phyloP scores from a whole-genome alignment of 2,797 vertebrate species.

The Lacerta bilineata region DNA sequence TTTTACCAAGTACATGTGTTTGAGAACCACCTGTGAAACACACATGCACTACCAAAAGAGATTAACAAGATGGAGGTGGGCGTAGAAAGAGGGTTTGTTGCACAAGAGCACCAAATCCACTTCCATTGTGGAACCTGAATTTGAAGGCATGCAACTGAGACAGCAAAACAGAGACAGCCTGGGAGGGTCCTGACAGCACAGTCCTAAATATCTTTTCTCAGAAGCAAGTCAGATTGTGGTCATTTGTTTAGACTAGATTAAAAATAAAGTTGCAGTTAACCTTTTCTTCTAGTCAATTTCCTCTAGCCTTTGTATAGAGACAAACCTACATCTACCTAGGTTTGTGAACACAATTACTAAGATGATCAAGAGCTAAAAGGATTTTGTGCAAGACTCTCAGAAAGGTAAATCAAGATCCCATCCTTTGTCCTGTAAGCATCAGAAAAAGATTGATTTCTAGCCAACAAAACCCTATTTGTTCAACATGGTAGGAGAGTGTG shows the following conservation, averaged over 20 bases:
- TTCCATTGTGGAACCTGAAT: no score
- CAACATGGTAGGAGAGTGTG: neutral
- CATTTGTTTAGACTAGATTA: neutral
- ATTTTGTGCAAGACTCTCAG: neutral
- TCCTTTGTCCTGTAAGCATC: neutral
- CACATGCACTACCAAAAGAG: rapidly evolving
- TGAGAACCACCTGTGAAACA: constrained; percentile 26
- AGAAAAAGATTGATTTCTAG: neutral
- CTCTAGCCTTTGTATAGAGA: neutral
- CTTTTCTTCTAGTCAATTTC: neutral
- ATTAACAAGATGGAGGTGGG: neutral
- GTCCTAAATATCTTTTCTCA: no score
- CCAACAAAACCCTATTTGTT: neutral
- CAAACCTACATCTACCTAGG: neutral
- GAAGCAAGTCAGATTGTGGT: no score
- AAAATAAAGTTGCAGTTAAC: neutral
- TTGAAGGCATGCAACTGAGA: no score
- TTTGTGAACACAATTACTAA: neutral
- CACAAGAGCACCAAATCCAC: no score
- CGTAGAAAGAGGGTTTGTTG: no score
- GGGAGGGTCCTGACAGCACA: no score
- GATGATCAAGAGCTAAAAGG: neutral
- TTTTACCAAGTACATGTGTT: neutral
- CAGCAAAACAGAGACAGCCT: no score
- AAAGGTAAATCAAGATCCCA: neutral